Base-by-base conservation (phyloP, 2,797 vertebrate genomes). In the Petrocephalus sullivani region DNA sequence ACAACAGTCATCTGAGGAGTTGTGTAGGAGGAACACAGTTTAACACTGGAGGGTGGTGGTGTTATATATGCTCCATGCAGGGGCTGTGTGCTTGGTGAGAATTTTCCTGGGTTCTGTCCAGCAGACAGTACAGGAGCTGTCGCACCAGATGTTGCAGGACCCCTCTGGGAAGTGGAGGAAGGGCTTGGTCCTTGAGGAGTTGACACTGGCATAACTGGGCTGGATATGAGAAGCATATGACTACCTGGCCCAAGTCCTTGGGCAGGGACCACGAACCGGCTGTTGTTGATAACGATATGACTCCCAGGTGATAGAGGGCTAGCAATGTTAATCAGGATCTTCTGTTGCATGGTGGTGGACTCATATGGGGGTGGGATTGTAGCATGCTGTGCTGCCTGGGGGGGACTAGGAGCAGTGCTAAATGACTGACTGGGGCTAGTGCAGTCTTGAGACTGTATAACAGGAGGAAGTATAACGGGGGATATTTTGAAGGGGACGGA, bases 201-300 rank as follows among this genome's bases (percentile, higher is more conserved):
- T 71, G 92, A 89, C 92, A 94, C 87, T 89, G 71, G 90, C 61
- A 88, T n/a, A 88, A 91, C 88, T 86, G 94, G 92, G 91, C 92
- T 95, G 75, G 98, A 96, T 89, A 99, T 96, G 88, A 99, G 94
- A 64, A 99, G 95, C 91, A 99, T 95, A 46, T 99, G 98, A 92
- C 96, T 99, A 89, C 98, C 98, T 92, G 95, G 96, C 90, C 95
- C 96, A 92, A 99, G 96, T 92, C 98, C 98, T 94, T 98, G 98
- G 51, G 97, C 94, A 88, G 98, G 98, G 91, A 99, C 97, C 91
- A 98, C 94, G 94, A 99, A 98, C 84, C 96, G 92, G 87, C 96
- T 93, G 92, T 97, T 98, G 90, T 97, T 98, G 91, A 99, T 96
- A 91, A 99, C 93, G 86, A 99, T 98, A 89, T 99, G 98, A 89